phyloP scores from a whole-genome alignment of 2,888 invertebrate species.

The Pantelozetes paolii region DNA sequence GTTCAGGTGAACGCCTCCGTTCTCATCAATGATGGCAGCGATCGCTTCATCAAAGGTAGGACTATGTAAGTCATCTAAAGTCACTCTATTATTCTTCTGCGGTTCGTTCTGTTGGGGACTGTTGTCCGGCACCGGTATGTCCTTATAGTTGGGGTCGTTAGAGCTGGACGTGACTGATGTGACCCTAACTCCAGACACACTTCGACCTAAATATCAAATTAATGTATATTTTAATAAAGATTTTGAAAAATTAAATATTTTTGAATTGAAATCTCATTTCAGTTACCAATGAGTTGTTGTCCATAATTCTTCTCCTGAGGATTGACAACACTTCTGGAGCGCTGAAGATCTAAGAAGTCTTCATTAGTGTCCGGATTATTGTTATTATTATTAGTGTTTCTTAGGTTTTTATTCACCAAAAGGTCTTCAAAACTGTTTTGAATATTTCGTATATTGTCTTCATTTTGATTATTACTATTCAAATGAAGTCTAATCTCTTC shows the following conservation, averaged over 20 bases:
- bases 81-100: not conserved
- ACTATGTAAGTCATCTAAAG: not conserved
- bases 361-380: slow-evolving; percentile 16
- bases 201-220: slow-evolving; percentile 34
- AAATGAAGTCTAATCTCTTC: not conserved
- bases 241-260: not conserved
- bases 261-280: not conserved
- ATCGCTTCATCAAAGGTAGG: slow-evolving; percentile 47
- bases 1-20: slow-evolving; percentile 47
- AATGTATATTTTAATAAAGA: too few relatives aligned
- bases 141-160: not conserved
- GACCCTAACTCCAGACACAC: slow-evolving; percentile 33
- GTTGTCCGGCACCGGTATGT: not conserved
- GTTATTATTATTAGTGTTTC: not conserved
- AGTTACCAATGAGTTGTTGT: slow-evolving; percentile 1
- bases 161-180: slow-evolving; percentile 30
- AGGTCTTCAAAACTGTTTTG: slow-evolving; percentile 5
- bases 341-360: slow-evolving; percentile 34
- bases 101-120: not conserved
- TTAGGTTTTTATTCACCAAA: not conserved
- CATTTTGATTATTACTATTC: not conserved
- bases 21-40: slow-evolving; percentile 47
- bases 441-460: not conserved
- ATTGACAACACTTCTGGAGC: slow-evolving; percentile 33
- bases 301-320: not conserved